These are phyloP conservation scores for Labroides dimidiatus DNA, from an alignment of 2,797 vertebrate species.

Conservation along the genomic window DNA sequence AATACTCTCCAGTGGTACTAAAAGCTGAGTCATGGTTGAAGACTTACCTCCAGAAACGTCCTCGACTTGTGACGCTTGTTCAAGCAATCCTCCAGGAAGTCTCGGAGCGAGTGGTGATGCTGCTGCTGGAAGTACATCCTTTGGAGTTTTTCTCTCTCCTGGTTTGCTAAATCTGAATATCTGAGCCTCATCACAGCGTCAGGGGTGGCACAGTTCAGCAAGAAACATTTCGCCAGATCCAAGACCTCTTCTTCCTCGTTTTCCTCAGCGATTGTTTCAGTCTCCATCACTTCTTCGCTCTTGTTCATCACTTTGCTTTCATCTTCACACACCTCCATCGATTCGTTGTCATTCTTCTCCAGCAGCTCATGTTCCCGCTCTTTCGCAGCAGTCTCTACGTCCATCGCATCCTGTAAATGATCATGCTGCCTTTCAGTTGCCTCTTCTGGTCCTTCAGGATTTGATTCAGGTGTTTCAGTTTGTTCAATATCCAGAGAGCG, in stretches of 20 bases:
- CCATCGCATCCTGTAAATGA: conserved; percentile 24
- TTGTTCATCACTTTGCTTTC: conserved; percentile 11
- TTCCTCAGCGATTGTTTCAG: conserved; percentile 22
- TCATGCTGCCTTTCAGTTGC: conserved; percentile 4
- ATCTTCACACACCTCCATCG: conserved; percentile 33
- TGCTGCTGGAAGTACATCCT: conserved; percentile 79
- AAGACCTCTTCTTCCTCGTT: conserved; percentile 63
- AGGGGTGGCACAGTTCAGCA: conserved; percentile 84
- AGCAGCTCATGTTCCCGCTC: conserved; percentile 20
- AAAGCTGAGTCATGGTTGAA: background rate
- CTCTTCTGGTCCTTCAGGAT: conserved; percentile 10
- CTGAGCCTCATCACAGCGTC: conserved; percentile 84
- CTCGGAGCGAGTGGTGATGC: conserved; percentile 78
- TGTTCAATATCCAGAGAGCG: conserved; percentile 13
- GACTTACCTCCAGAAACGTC: conserved; percentile 81
- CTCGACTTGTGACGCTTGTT: conserved; percentile 39
- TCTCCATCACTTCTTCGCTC: conserved; percentile 46
- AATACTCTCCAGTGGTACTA: background rate
- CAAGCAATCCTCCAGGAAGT: conserved; percentile 73
- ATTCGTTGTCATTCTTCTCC: conserved; percentile 29
- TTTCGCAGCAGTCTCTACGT: conserved; percentile 12
- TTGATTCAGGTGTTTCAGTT: conserved; percentile 24
- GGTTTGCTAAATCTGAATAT: conserved; percentile 69
- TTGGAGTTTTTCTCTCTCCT: conserved; percentile 76
- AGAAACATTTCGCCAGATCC: conserved; percentile 69